A percentile compares a stretch with the other conserved stretches of the same genome.
Evolutionary conservation across 2,888 invertebrate genomes (phyloP).

Genomic region (Orgyia antiqua): DNA sequence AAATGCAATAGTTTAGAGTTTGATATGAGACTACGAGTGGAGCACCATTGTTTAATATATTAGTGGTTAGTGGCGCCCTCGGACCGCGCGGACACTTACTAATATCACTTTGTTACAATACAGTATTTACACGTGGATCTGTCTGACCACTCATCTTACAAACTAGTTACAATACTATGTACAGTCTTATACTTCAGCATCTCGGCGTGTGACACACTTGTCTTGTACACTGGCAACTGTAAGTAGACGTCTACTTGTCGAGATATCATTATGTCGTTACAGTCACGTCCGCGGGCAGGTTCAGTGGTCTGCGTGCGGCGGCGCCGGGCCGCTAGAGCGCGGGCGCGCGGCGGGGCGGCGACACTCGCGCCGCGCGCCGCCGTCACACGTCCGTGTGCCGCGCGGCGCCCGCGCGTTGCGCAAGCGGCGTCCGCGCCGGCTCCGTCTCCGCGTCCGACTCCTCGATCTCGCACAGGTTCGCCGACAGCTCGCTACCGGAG

Average conservation of each 20-base stretch:
- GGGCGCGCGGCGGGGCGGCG: slow-evolving; percentile 18
- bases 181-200: background rate
- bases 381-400: slow-evolving; percentile 63
- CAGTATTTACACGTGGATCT: slow-evolving; percentile 26
- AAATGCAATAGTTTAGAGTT: slow-evolving; percentile 60
- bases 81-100: background rate
- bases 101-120: slow-evolving; percentile 9
- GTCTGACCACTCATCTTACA: slow-evolving; percentile 15
- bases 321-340: slow-evolving; percentile 1
- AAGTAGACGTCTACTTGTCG: too few species aligned
- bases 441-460: slow-evolving; percentile 87
- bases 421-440: slow-evolving; percentile 33
- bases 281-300: too few species aligned
- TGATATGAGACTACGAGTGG: slow-evolving; percentile 73
- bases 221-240: background rate
- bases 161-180: slow-evolving; percentile 7
- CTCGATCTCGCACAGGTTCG: slow-evolving; percentile 94
- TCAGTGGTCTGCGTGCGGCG: too few species aligned
- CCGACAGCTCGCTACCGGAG: slow-evolving; percentile 92
- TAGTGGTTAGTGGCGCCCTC: slow-evolving; percentile 4
- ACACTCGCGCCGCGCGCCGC: slow-evolving; percentile 41
- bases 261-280: too few species aligned
- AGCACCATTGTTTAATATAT: slow-evolving; percentile 59
- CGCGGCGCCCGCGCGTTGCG: slow-evolving; percentile 25
- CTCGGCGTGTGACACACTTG: too few species aligned